phyloP scores from a whole-genome alignment of 2,888 invertebrate genomes.

The Xylota sylvarum region DNA sequence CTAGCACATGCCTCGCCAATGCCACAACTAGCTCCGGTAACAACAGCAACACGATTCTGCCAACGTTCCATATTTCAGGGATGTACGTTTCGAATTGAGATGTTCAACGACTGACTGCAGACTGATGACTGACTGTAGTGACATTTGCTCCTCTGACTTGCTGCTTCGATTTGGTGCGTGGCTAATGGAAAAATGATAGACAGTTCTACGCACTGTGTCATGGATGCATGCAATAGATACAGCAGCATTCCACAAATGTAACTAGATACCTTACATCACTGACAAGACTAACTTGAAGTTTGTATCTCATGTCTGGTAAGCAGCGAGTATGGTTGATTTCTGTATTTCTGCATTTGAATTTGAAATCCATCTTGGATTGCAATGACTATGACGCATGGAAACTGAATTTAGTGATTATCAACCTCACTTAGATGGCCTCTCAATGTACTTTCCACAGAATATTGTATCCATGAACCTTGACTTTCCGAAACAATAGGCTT shows the following conservation, averaged over 20 bases:
- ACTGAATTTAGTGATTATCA: no score
- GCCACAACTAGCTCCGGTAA: constrained; percentile 89
- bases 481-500: no score
- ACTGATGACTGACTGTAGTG: constrained; percentile 9
- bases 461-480: no score
- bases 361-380: neutral
- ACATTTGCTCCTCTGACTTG: neutral
- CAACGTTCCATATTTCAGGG: constrained; percentile 81
- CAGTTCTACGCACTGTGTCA: no score
- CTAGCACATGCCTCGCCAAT: constrained; percentile 86
- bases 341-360: neutral
- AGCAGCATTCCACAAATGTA: neutral
- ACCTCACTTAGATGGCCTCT: no score
- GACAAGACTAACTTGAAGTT: neutral
- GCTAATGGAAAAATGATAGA: no score
- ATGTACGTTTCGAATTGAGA: neutral
- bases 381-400: no score
- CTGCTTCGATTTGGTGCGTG: neutral
- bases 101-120: neutral
- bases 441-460: no score
- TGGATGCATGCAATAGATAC: neutral
- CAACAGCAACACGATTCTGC: constrained; percentile 86
- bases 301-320: neutral
- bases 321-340: neutral
- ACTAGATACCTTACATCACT: neutral